Evolutionary conservation across 2,888 invertebrate species (phyloP).

Genomic region (Drosophila rellima): DNA sequence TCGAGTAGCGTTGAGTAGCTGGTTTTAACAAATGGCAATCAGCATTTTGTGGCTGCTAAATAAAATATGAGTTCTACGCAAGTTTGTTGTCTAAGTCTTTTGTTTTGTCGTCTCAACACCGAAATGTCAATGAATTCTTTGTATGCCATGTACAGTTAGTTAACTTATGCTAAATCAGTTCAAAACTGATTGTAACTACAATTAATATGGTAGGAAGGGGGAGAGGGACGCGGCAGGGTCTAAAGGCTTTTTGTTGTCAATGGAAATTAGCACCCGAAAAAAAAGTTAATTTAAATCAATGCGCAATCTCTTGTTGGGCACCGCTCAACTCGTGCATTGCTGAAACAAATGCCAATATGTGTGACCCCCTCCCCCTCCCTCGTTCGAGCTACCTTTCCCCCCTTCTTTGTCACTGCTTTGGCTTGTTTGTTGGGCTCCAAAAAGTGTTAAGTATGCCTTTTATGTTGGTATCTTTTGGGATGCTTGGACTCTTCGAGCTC

Average conservation of each 20-base stretch:
- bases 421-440: conserved; percentile 80
- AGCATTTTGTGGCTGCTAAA: conserved; percentile 56
- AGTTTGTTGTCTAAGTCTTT: conserved; percentile 72
- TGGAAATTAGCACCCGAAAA: conserved; percentile 69
- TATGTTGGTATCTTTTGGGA: conserved; percentile 48
- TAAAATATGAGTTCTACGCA: conserved; percentile 77
- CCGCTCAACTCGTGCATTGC: conserved; percentile 76
- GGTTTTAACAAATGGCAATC: conserved; percentile 42
- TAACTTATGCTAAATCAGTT: conserved; percentile 69
- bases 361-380: conserved; percentile 16
- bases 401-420: conserved; percentile 1
- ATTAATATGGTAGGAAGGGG: neutral
- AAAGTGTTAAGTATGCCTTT: conserved; percentile 79
- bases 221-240: neutral
- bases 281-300: conserved; percentile 78
- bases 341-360: conserved; percentile 76
- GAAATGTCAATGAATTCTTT: conserved; percentile 73
- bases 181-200: conserved; percentile 36
- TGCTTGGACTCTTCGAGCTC: conserved; percentile 16
- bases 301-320: conserved; percentile 61
- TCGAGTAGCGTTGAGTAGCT: conserved; percentile 24
- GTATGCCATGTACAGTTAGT: conserved; percentile 32
- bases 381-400: neutral
- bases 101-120: conserved; percentile 40
- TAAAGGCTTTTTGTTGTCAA: conserved; percentile 51